phyloP scores from a whole-genome alignment of 2,888 invertebrate species.

The Pterobdella sp. region DNA sequence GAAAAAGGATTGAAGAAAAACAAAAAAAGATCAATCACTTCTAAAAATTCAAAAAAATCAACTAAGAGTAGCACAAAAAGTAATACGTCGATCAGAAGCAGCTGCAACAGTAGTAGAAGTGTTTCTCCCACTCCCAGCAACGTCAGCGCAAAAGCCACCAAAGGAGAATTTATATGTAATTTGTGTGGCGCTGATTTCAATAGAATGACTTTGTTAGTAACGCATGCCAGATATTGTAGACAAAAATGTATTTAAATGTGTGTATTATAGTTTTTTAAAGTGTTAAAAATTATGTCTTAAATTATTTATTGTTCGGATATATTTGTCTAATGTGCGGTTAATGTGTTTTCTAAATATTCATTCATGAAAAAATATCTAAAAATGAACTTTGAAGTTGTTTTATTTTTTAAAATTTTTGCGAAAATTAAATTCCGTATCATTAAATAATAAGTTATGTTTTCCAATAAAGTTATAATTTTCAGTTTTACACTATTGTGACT shows the following conservation, averaged over 20 bases:
- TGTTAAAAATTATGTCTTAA: background rate
- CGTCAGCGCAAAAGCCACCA: background rate
- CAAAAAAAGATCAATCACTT: background rate
- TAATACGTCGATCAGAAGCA: background rate
- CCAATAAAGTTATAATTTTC: too few species aligned
- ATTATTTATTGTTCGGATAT: too few species aligned
- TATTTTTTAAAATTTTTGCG: too few species aligned
- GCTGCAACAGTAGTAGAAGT: conserved; percentile 10
- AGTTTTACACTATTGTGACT: too few species aligned
- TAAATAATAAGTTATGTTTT: too few species aligned
- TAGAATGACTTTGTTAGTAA: conserved; percentile 28
- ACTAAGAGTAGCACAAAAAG: background rate
- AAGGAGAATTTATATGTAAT: conserved; percentile 23
- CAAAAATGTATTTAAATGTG: background rate
- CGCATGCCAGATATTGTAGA: conserved; percentile 29
- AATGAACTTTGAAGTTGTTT: too few species aligned
- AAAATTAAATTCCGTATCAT: too few species aligned
- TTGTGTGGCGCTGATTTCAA: conserved; percentile 28
- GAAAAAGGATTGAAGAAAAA: background rate
- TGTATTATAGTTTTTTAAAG: background rate
- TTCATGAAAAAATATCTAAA: too few species aligned
- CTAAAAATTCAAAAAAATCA: background rate
- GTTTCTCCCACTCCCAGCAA: background rate
- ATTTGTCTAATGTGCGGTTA: too few species aligned
- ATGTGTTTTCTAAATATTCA: too few species aligned